Evolutionary conservation across 1,140 invertebrate genomes (phyloP), one percentile per base, ranked within the genome.

Genomic region (Archivesica marissinica): DNA sequence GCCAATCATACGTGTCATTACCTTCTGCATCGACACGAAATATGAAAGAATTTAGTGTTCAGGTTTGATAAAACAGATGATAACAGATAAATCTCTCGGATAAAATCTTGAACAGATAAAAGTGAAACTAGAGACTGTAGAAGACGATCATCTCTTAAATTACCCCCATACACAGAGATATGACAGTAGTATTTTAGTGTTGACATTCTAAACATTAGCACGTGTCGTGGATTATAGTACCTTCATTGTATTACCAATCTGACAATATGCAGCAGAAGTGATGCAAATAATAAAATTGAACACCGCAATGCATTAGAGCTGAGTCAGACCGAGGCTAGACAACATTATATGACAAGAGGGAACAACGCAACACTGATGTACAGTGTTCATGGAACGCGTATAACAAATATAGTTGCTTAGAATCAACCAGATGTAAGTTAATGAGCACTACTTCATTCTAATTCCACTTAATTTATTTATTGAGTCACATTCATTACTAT

Each of bases 131-230:
- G 11, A 30, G 20, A 74, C 44, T 28, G 59, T 20, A 66, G 39
- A 30, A n/a, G 76, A 79, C 39, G 15, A n/a, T 25, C 15, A 66
- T 68, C 64, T 68, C 15, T 66, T 35, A 80, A 80, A 80, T 59
- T 56, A 56, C 74, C 38, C 52, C 59, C 35, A 59, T 76, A 52
- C 54, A 33, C 59, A 41, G 39, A 41, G 44, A 35, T 30, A 41
- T 56, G 50, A 41, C 68, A 33, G 6, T 47, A 47, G 44, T 25
- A 23, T 17, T 76, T 68, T 39, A 72, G 7, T 83, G 70, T 75
- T 72, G 80, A 74, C 80, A 56, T 38, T 59, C 68, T 39, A 83
- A 83, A 83, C 80, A 72, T 15, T 61, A 30, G 52, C 80, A 83
- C 80, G 80, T 83, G 80, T 54, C 68, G 23, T 9, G 30, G n/a